Evolutionary conservation across 2,888 invertebrate genomes (phyloP).

Genomic region (Neuroscelio doddi): DNA sequence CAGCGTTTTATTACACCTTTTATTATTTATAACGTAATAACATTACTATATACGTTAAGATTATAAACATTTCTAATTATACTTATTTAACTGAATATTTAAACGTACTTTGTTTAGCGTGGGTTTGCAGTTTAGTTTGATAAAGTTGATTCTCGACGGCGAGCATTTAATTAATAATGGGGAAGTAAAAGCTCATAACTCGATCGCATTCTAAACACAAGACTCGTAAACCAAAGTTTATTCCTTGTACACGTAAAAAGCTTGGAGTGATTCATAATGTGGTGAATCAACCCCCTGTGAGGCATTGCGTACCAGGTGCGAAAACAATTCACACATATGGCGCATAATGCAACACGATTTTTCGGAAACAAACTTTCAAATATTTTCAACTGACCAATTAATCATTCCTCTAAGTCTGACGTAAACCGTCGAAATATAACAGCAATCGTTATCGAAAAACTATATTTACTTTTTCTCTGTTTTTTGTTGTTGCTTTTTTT

Average conservation of each 20-base stretch:
- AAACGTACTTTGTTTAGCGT: no score
- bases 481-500: no score
- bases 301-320: constrained; percentile 35
- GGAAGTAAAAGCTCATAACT: constrained; percentile 5
- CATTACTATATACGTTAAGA: no score
- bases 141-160: constrained; percentile 10
- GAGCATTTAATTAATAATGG: constrained; percentile 21
- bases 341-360: constrained; percentile 33
- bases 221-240: constrained; percentile 7
- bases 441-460: no score
- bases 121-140: no score
- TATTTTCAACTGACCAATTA: constrained; percentile 19
- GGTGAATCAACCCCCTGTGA: constrained; percentile 31
- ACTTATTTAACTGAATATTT: no score
- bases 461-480: no score
- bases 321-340: constrained; percentile 39
- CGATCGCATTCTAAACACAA: not conserved
- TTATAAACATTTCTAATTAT: no score
- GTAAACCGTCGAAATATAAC: no score
- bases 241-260: constrained; percentile 3
- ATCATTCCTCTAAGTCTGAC: constrained; percentile 13
- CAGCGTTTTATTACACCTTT: no score
- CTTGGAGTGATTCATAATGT: constrained; percentile 33
- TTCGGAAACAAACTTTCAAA: constrained; percentile 22
- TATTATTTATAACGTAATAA: no score